A percentile compares a stretch with the other conserved stretches of the same genome.
These are phyloP conservation scores for Piscicola geometra DNA, from an alignment of 2,888 invertebrate genomes.

Conservation along the genomic window DNA sequence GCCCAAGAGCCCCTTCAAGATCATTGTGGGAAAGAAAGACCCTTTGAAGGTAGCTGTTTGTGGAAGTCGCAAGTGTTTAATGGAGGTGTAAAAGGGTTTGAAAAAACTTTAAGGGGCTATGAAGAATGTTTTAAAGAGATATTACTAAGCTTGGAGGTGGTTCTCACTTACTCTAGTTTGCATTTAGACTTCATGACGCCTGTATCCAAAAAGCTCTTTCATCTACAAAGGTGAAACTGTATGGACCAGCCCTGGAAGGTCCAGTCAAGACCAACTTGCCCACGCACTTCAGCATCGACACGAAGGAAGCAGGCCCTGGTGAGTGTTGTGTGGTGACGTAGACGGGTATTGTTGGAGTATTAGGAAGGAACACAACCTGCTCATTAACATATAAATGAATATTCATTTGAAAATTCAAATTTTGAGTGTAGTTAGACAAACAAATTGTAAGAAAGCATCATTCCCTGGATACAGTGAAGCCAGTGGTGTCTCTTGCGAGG, in stretches of 20 bases:
- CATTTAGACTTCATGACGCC: not conserved
- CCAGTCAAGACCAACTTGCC: slow-evolving; percentile 68
- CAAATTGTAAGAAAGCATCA: too few relatives aligned
- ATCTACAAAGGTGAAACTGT: slow-evolving; percentile 63
- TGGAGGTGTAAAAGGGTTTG: too few relatives aligned
- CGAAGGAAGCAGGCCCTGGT: slow-evolving; percentile 69
- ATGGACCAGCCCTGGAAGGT: slow-evolving; percentile 68
- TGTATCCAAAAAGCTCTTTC: not conserved
- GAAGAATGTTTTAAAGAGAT: too few relatives aligned
- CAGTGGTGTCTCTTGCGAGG: slow-evolving; percentile 8
- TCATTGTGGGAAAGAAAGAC: slow-evolving; percentile 10
- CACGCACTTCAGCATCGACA: slow-evolving; percentile 76
- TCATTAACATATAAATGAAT: not conserved
- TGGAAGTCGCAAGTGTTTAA: too few relatives aligned
- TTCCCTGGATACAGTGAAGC: slow-evolving; percentile 25
- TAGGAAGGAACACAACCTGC: too few relatives aligned
- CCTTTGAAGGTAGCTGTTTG: not conserved
- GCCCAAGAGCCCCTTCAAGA: slow-evolving; percentile 16
- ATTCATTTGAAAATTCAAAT: not conserved
- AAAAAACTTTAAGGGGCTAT: too few relatives aligned
- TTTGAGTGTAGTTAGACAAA: too few relatives aligned
- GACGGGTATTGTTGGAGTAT: too few relatives aligned
- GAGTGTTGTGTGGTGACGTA: too few relatives aligned
- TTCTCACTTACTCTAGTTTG: not conserved
- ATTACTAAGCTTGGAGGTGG: too few relatives aligned